Percentiles rank a stretch among this genome's conserved stretches.
Evolutionary conservation across 2,888 invertebrate genomes (phyloP).

Genomic region (Chloroclystis v-ata): DNA sequence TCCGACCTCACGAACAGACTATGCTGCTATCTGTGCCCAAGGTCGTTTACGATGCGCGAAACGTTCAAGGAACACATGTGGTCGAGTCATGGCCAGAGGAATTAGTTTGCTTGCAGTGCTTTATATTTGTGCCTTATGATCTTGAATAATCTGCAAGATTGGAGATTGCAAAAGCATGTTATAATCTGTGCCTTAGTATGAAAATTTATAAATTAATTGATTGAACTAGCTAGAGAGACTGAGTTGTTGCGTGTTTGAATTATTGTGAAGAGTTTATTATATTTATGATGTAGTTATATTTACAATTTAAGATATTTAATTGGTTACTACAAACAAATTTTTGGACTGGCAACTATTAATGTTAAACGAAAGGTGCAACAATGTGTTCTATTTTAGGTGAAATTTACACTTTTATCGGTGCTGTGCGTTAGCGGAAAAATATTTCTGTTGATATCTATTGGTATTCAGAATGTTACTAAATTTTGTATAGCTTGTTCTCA

Average conservation of each 20-base stretch:
- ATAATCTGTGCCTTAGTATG: slow-evolving; percentile 27
- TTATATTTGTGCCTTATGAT: slow-evolving; percentile 54
- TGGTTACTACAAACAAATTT: slow-evolving; percentile 5
- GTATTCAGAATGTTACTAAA: not conserved
- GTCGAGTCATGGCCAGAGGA: slow-evolving; percentile 81
- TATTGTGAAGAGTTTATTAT: slow-evolving; percentile 18
- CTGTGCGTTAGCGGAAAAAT: slow-evolving; percentile 16
- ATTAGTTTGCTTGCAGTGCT: slow-evolving; percentile 51
- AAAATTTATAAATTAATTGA: slow-evolving; percentile 17
- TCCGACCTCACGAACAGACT: slow-evolving; percentile 82
- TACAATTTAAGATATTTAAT: slow-evolving; percentile 1
- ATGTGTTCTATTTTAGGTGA: slow-evolving; percentile 30
- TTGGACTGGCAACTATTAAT: slow-evolving; percentile 15
- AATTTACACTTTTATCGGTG: slow-evolving; percentile 29
- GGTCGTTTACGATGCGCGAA: slow-evolving; percentile 82
- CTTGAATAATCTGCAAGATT: slow-evolving; percentile 27
- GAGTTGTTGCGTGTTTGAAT: slow-evolving; percentile 26
- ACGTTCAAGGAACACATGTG: slow-evolving; percentile 84
- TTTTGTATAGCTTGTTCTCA: not conserved
- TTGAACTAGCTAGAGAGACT: slow-evolving; percentile 27
- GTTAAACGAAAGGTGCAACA: slow-evolving; percentile 20
- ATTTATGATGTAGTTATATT: slow-evolving; percentile 18
- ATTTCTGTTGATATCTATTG: not conserved
- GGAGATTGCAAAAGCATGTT: slow-evolving; percentile 14
- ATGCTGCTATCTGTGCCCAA: slow-evolving; percentile 83